Percentiles rank a stretch among this genome's conserved stretches.
These are phyloP conservation scores for Drosophila neotestacea DNA, from an alignment of 2,888 invertebrate species.

Conservation along the genomic window DNA sequence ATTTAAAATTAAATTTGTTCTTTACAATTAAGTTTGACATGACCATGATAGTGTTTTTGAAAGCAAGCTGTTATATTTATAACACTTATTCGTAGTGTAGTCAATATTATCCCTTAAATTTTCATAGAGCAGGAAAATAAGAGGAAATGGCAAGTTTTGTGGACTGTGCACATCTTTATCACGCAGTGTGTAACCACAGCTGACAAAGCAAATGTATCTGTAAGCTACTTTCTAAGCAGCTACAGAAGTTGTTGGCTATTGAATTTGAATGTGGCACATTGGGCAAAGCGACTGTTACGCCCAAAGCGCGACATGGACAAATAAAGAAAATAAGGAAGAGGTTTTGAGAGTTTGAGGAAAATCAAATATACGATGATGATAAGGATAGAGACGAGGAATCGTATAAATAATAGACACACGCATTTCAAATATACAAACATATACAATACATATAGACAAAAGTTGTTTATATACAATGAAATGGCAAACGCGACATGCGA, in stretches of 20 bases:
- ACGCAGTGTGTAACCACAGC: slow-evolving; percentile 17
- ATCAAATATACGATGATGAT: slow-evolving; percentile 35
- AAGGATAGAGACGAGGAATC: slow-evolving; percentile 6
- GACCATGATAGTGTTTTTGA: neutral
- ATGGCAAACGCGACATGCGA: slow-evolving; percentile 53
- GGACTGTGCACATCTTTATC: slow-evolving; percentile 15
- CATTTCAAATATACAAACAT: slow-evolving; percentile 22
- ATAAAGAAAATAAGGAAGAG: slow-evolving; percentile 10
- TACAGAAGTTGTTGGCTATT: slow-evolving; percentile 58
- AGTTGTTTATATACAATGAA: slow-evolving; percentile 51
- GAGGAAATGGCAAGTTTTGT: slow-evolving; percentile 10
- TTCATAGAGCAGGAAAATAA: neutral
- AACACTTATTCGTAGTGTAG: too few relatives aligned
- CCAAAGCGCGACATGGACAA: slow-evolving; percentile 14
- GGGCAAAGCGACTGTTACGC: slow-evolving; percentile 26
- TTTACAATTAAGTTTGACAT: neutral
- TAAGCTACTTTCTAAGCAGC: slow-evolving; percentile 43
- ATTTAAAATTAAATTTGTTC: neutral
- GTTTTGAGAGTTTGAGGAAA: slow-evolving; percentile 30
- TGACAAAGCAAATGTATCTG: slow-evolving; percentile 53
- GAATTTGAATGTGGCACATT: slow-evolving; percentile 60
- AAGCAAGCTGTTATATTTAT: neutral
- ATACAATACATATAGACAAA: slow-evolving; percentile 1
- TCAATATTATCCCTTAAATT: slow-evolving; percentile 21
- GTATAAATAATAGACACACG: slow-evolving; percentile 49